Evolutionary conservation across 2,113 vertebrate genomes (phyloP).

Genomic region (Okapia johnstoni): DNA sequence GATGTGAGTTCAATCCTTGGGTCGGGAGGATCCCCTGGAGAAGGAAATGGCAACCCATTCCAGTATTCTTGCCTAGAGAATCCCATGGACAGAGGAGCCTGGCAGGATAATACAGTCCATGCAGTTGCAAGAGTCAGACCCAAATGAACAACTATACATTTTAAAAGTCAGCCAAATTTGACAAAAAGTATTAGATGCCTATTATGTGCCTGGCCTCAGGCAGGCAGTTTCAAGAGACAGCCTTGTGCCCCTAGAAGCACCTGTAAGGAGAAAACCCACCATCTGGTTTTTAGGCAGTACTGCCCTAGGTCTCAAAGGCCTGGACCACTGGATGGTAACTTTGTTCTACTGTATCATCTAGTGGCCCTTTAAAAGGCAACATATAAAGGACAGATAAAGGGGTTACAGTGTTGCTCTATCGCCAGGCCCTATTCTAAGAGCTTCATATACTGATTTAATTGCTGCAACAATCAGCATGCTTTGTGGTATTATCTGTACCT

Average conservation of each 20-base stretch:
- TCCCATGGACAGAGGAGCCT: background rate
- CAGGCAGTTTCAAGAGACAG: background rate
- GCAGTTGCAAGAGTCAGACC: background rate
- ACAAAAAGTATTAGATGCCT: background rate
- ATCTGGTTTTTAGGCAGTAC: background rate
- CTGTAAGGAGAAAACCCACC: background rate
- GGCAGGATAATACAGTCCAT: background rate
- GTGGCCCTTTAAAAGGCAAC: background rate
- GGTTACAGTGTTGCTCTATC: fast-evolving
- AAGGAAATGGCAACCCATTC: background rate
- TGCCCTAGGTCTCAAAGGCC: background rate
- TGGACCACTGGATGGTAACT: background rate
- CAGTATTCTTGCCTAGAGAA: background rate
- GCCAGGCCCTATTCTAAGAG: background rate
- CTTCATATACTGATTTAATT: background rate
- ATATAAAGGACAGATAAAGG: fast-evolving
- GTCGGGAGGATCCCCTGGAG: background rate
- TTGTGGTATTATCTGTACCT: background rate
- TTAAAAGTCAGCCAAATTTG: background rate
- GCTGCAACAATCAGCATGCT: background rate
- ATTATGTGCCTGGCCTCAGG: background rate
- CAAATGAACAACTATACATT: background rate
- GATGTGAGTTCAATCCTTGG: background rate
- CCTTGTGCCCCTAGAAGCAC: background rate
- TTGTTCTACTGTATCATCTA: background rate